These are phyloP conservation scores for Nephotettix cincticeps DNA, from an alignment of 1,140 invertebrate species.

Conservation along the genomic window DNA sequence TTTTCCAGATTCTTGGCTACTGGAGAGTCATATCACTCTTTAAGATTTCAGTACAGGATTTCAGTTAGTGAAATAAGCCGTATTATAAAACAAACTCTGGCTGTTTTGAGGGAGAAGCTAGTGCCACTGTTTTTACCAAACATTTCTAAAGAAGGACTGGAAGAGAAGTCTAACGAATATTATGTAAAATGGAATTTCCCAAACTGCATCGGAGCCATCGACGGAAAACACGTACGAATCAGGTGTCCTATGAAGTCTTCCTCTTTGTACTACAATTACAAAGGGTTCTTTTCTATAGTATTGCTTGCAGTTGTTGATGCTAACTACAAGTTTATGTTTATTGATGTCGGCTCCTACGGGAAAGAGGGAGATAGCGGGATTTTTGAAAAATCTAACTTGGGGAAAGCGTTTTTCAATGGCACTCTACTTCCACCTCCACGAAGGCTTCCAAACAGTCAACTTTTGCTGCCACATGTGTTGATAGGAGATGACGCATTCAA, in stretches of 20 bases:
- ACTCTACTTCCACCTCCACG: background rate
- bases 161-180: background rate
- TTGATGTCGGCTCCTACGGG: conserved; percentile 49
- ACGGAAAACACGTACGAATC: conserved; percentile 48
- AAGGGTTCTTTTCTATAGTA: conserved; percentile 47
- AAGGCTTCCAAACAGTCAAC: conserved; percentile 33
- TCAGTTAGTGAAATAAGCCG: background rate
- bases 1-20: conserved; percentile 12
- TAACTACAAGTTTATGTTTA: conserved; percentile 47
- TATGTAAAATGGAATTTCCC: conserved; percentile 43
- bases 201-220: conserved; percentile 44
- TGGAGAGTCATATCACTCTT: background rate
- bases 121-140: background rate
- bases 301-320: conserved; percentile 49
- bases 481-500: conserved; percentile 46
- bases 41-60: background rate
- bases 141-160: background rate
- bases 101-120: background rate
- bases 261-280: conserved; percentile 49
- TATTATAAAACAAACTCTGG: background rate
- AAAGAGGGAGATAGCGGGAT: conserved; percentile 45
- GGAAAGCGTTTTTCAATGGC: conserved; percentile 28
- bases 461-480: conserved; percentile 39
- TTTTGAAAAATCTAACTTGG: conserved; percentile 30
- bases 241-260: conserved; percentile 47